Evolutionary conservation across 1,140 invertebrate genomes (phyloP), one percentile per base, ranked within the genome.

Genomic region (Chlorops oryzae): DNA sequence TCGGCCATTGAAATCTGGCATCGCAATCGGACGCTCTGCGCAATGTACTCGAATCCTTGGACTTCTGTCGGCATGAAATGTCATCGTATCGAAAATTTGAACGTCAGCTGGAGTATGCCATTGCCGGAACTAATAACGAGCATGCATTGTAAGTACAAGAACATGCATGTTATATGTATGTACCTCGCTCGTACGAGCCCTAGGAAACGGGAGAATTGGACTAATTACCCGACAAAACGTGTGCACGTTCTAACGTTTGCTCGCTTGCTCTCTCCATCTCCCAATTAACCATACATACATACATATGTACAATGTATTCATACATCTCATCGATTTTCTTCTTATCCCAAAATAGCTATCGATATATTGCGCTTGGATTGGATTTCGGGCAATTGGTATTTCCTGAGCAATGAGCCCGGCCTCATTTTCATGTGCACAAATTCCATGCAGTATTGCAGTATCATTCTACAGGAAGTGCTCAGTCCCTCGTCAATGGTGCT

Each of bases 361-460:
- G 79, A 79, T 58, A 80, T 87, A 62, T 72, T 93, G 40, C 82
- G 86, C 3, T 75, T 89, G 50, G 91, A 95, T 70, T 95, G 91
- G 91, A 74, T 93, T 17, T 81, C 85, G 27, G 78, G 81, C 52
- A 91, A 89, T 70, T 86, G 90, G 80, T 96, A 95, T 74, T 81
- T 93, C 58, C 72, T 89, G 47, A 90, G 93, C 72, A 81, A 83
- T 73, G 73, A 78, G 57, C 73, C 82, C 63, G 79, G 87, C 73
- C 74, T 82, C 73, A 78, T 89, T 60, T 88, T 82, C 73, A 75
- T 83, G 56, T 95, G 82, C 74, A 81, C 77, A 49, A 75, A 74
- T 56, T 73, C 74, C 24, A 76, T 87, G 65, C 71, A 71, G 47
- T 76, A 77, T 70, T 85, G 86, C 72, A 78, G 81, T 49, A 78